phyloP scores from a whole-genome alignment of 2,888 invertebrate genomes.

The Rhagium mordax region DNA sequence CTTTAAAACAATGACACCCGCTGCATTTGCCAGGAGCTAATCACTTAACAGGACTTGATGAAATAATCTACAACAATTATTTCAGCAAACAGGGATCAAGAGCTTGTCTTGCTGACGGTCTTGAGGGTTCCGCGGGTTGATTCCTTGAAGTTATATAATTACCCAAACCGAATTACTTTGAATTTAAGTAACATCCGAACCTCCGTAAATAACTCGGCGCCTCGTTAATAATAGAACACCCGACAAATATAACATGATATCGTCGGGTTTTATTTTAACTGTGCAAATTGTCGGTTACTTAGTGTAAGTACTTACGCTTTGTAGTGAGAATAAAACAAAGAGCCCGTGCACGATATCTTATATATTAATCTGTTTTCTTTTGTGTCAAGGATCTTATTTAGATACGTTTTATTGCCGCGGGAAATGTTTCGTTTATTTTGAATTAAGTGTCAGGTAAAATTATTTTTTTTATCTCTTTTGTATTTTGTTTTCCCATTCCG shows the following conservation, averaged over 20 bases:
- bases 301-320: neutral
- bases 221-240: slow-evolving; percentile 45
- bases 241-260: slow-evolving; percentile 20
- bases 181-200: slow-evolving; percentile 8
- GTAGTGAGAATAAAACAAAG: neutral
- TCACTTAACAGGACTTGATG: neutral
- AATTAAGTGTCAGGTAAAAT: neutral
- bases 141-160: slow-evolving; percentile 2
- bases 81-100: neutral
- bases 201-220: slow-evolving; percentile 45
- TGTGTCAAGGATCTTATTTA: slow-evolving; percentile 1
- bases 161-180: slow-evolving; percentile 5
- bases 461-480: neutral
- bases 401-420: neutral
- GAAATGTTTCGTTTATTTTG: neutral
- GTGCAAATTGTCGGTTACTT: slow-evolving; percentile 11
- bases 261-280: neutral
- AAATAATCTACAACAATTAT: neutral
- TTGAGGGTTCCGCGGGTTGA: neutral
- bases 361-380: neutral
- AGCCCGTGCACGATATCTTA: neutral
- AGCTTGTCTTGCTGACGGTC: neutral
- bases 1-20: neutral
- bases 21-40: neutral
- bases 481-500: too few species aligned